phyloP scores from a whole-genome alignment of 2,888 invertebrate genomes.

The Hydriomena furcata region DNA sequence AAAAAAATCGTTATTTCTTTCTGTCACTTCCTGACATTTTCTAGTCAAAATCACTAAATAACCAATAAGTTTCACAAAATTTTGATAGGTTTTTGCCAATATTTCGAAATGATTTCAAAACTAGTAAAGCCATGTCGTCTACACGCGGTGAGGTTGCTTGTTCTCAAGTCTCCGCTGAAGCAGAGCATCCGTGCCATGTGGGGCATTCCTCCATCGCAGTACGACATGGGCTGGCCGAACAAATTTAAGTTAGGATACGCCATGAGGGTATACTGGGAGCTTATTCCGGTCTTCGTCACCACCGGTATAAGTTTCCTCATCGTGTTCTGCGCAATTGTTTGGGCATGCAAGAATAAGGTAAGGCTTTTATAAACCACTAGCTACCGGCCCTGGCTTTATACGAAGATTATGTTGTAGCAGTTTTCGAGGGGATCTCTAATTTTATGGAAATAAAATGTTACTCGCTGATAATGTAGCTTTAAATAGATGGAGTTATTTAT shows the following conservation, averaged over 20 bases:
- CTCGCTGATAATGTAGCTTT: too few relatives aligned
- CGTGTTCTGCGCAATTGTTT: conserved; percentile 43
- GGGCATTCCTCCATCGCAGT: conserved; percentile 61
- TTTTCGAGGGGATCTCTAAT: too few relatives aligned
- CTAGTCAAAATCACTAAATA: too few relatives aligned
- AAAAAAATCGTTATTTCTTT: too few relatives aligned
- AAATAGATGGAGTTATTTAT: too few relatives aligned
- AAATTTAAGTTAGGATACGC: conserved; percentile 48
- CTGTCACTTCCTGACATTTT: too few relatives aligned
- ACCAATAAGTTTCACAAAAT: conserved; percentile 3
- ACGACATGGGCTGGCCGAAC: conserved; percentile 55
- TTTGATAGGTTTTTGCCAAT: not conserved
- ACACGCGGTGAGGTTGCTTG: conserved; percentile 24
- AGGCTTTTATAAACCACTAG: too few relatives aligned
- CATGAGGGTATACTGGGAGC: conserved; percentile 61
- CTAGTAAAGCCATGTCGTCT: conserved; percentile 38
- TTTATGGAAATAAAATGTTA: too few relatives aligned
- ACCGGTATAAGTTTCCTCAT: conserved; percentile 43
- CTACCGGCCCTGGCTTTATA: too few relatives aligned
- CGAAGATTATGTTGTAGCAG: too few relatives aligned
- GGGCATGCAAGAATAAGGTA: conserved; percentile 60
- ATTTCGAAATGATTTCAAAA: conserved; percentile 52
- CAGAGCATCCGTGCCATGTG: conserved; percentile 25
- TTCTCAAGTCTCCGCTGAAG: conserved; percentile 26
- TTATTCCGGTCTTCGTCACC: conserved; percentile 55